phyloP scores from a whole-genome alignment of 2,113 vertebrate species.

The Lophura nycthemera region DNA sequence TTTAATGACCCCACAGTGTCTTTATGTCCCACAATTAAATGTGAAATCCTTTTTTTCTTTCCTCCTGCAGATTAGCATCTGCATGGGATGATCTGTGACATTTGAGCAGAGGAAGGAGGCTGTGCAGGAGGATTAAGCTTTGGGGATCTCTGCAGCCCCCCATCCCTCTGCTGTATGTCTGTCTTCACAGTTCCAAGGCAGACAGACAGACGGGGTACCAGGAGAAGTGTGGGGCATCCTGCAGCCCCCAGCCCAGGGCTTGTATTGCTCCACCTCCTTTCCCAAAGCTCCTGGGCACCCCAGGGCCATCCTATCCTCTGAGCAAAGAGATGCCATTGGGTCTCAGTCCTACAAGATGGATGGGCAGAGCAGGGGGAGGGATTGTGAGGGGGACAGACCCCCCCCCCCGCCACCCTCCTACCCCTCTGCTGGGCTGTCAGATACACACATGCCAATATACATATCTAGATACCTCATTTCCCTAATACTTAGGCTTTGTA shows the following conservation, averaged over 20 bases:
- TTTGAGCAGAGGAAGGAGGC: background rate
- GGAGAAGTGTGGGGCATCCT: background rate
- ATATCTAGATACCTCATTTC: too few species aligned
- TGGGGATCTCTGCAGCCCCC: background rate
- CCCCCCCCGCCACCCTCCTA: background rate
- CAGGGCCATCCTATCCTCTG: background rate
- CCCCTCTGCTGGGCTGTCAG: background rate
- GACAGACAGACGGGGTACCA: background rate
- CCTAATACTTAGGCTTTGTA: background rate
- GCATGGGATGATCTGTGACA: constrained; percentile 25
- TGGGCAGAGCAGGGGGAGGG: background rate
- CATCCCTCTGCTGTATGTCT: background rate
- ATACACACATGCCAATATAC: background rate
- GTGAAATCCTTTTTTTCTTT: background rate
- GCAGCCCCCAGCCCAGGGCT: background rate
- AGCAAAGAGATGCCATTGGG: background rate
- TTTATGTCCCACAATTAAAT: constrained; percentile 62
- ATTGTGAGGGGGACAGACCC: background rate
- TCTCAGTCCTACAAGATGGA: constrained; percentile 37
- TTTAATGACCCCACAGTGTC: constrained; percentile 65
- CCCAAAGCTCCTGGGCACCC: constrained; percentile 22
- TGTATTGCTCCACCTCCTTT: constrained; percentile 14
- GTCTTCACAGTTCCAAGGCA: background rate
- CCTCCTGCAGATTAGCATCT: constrained; percentile 39
- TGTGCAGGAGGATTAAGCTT: constrained; percentile 31